phyloP scores from a whole-genome alignment of 2,797 vertebrate genomes.

The Sebastiscus tertius region DNA sequence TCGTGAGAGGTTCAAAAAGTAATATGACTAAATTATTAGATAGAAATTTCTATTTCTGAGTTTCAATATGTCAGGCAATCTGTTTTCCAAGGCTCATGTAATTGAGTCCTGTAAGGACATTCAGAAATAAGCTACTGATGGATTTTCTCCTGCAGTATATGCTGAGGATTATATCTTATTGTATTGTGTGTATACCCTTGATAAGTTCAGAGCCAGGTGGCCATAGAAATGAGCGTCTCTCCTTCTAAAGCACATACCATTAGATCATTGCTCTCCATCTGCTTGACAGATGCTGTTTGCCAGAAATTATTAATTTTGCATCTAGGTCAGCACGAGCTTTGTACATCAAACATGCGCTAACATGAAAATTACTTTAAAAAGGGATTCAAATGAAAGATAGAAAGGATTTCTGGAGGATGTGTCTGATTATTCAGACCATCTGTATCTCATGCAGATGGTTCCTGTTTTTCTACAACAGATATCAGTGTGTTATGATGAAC shows the following conservation, averaged over 20 bases:
- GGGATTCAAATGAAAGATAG: conserved; percentile 14
- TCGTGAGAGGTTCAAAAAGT: conserved; percentile 21
- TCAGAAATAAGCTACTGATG: conserved; percentile 58
- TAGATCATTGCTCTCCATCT: conserved; percentile 59
- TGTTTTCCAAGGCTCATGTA: conserved; percentile 48
- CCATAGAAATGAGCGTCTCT: conserved; percentile 47
- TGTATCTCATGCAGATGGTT: not conserved
- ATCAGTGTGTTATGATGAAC: not conserved
- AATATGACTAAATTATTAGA: conserved; percentile 28
- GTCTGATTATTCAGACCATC: not conserved
- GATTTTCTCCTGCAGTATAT: conserved; percentile 57
- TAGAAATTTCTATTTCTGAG: conserved; percentile 4
- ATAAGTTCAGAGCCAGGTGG: conserved; percentile 55
- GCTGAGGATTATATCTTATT: conserved; percentile 60
- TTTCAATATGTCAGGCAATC: conserved; percentile 42
- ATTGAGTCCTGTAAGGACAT: conserved; percentile 49
- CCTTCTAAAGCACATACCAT: conserved; percentile 38
- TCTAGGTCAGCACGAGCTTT: conserved; percentile 40
- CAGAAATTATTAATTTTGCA: conserved; percentile 59
- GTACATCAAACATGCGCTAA: conserved; percentile 39
- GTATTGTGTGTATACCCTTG: conserved; percentile 28
- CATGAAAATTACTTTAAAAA: conserved; percentile 32
- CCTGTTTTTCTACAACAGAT: not conserved
- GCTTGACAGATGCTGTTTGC: conserved; percentile 63
- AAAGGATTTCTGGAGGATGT: not conserved